Conservation (phyloP, 2,113 vertebrate species). For the Atrichornis clamosus region DNA sequence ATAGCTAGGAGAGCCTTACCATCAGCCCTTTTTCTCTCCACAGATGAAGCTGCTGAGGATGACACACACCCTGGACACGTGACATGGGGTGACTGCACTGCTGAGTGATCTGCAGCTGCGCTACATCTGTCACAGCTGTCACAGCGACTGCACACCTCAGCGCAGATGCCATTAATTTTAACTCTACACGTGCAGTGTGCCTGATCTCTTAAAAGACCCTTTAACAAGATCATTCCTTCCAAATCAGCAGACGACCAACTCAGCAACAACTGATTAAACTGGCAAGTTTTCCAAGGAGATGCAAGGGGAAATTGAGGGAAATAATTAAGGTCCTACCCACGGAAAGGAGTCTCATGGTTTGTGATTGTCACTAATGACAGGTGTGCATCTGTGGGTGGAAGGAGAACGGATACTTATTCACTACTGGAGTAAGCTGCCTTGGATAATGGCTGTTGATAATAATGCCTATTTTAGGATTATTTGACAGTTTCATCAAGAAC, state of each 20-base stretch:
- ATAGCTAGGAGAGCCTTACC: background rate
- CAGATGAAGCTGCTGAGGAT: background rate
- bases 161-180: background rate
- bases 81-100: background rate
- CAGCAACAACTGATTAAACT: background rate
- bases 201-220: background rate
- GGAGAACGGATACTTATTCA: background rate
- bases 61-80: background rate
- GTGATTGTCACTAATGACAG: background rate
- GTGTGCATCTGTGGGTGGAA: background rate
- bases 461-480: background rate
- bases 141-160: background rate
- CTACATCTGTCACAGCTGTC: slow-evolving; percentile 10
- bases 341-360: rapidly evolving
- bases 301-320: background rate
- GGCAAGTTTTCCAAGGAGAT: background rate
- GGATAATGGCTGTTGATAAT: background rate
- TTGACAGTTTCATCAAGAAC: background rate
- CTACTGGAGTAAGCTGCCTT: background rate
- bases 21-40: background rate
- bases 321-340: background rate
- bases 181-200: background rate
- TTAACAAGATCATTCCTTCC: background rate
- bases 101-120: background rate
- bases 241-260: background rate